Percentiles rank a stretch among this genome's conserved stretches.
Conservation (phyloP, 37 sponge, comb jelly and placozoan genomes). For the Corticium candelabrum region DNA sequence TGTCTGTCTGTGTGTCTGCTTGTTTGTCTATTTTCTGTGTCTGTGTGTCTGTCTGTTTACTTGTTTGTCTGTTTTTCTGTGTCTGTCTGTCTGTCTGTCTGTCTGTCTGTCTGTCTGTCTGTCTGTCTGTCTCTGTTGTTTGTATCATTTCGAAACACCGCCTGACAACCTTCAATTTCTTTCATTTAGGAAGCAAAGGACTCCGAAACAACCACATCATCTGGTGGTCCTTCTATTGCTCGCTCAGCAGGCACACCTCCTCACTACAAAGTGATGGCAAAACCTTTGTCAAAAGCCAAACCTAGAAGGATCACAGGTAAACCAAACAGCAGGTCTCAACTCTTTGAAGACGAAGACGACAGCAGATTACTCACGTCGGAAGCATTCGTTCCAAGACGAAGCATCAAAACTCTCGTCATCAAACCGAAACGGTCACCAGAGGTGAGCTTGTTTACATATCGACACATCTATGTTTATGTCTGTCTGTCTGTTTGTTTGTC, state of each 20-base stretch:
- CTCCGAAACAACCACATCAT: slow-evolving; percentile 1
- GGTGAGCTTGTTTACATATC: too few relatives aligned
- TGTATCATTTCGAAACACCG: too few relatives aligned
- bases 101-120: background rate
- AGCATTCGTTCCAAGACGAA: slow-evolving; percentile 36
- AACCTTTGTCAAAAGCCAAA: slow-evolving; percentile 33
- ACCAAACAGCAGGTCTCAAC: slow-evolving; percentile 26
- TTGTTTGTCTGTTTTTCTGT: background rate
- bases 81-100: background rate
- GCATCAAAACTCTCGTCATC: slow-evolving; percentile 57
- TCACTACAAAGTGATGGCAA: slow-evolving; percentile 58
- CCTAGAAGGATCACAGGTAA: slow-evolving; percentile 2
- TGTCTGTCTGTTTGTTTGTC: too few relatives aligned
- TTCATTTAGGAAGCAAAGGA: background rate
- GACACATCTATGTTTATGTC: too few relatives aligned
- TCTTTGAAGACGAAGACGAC: slow-evolving; percentile 65
- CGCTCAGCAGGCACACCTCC: slow-evolving; percentile 19
- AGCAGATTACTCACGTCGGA: background rate
- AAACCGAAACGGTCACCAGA: slow-evolving; percentile 27
- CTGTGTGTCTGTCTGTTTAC: too few relatives aligned
- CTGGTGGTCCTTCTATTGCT: slow-evolving; percentile 21
- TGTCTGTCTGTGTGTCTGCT: too few relatives aligned
- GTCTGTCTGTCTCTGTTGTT: background rate
- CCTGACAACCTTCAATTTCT: too few relatives aligned
- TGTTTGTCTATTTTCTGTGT: too few relatives aligned